Conservation (phyloP, 2,113 vertebrate species). For the Cebidichthys violaceus region DNA sequence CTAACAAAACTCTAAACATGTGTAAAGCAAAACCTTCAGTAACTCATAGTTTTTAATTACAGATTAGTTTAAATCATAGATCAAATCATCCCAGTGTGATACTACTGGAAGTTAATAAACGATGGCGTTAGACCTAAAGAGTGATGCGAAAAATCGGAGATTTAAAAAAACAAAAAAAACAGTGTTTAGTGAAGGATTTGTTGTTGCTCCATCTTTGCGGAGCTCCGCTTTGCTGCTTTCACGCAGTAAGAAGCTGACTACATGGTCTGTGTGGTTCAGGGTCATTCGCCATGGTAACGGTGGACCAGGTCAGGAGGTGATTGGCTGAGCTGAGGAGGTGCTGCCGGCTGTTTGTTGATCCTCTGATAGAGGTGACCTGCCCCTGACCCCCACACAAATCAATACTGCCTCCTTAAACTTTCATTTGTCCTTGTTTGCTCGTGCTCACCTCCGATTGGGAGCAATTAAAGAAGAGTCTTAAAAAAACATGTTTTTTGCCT, state of each 20-base stretch:
- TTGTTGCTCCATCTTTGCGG: conserved; percentile 31
- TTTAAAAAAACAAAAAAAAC: background rate
- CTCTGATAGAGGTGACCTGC: conserved; percentile 76
- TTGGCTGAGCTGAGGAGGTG: conserved; percentile 72
- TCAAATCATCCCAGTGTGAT: background rate
- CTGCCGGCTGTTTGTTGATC: conserved; percentile 82
- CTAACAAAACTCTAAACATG: background rate
- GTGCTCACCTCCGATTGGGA: conserved; percentile 61
- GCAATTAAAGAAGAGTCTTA: conserved; percentile 52
- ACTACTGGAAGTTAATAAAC: background rate
- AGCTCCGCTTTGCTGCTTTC: conserved; percentile 34
- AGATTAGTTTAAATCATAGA: background rate
- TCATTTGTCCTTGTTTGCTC: conserved; percentile 80
- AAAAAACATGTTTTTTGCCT: conserved; percentile 22
- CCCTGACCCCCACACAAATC: conserved; percentile 78
- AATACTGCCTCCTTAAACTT: conserved; percentile 82
- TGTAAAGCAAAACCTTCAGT: background rate
- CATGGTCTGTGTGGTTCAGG: conserved; percentile 66
- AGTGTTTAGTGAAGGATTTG: conserved; percentile 17
- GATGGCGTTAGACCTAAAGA: background rate
- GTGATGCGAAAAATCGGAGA: background rate
- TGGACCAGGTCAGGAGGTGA: conserved; percentile 76
- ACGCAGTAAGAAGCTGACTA: conserved; percentile 43
- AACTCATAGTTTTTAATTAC: background rate
- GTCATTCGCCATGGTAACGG: conserved; percentile 80